A percentile compares a stretch with the other conserved stretches of the same genome.
Conservation (phyloP, 1,140 invertebrate genomes). For the Oryzaephilus surinamensis region DNA sequence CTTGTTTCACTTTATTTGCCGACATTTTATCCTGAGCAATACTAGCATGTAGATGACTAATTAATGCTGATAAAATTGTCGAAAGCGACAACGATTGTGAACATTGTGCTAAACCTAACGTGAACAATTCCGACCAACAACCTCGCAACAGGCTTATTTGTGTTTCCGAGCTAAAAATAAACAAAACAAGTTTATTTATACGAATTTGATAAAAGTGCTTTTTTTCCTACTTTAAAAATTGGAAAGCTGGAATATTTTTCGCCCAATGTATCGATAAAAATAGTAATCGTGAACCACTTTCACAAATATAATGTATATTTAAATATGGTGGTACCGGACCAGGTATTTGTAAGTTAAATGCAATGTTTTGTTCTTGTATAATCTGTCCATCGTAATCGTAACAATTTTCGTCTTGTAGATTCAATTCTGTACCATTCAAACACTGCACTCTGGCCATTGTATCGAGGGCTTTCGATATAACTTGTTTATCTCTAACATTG, state of each 20-base stretch:
- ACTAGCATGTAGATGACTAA: slow-evolving; percentile 55
- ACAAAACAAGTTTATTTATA: too few species aligned
- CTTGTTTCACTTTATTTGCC: slow-evolving; percentile 58
- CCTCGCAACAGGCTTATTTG: slow-evolving; percentile 74
- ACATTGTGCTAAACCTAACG: slow-evolving; percentile 84
- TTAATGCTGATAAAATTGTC: slow-evolving; percentile 72
- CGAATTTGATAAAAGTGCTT: too few species aligned
- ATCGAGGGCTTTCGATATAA: slow-evolving; percentile 66
- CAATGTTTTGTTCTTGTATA: slow-evolving; percentile 54
- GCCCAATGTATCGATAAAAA: slow-evolving; percentile 86
- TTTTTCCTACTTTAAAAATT: slow-evolving; percentile 46
- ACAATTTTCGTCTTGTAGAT: slow-evolving; percentile 26
- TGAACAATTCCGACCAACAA: slow-evolving; percentile 90
- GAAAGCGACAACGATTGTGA: slow-evolving; percentile 66
- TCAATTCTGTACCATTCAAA: slow-evolving; percentile 27
- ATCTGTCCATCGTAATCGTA: slow-evolving; percentile 46
- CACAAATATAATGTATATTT: slow-evolving; percentile 84
- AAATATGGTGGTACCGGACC: slow-evolving; percentile 69
- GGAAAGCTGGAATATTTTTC: slow-evolving; percentile 70
- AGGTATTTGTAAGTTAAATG: slow-evolving; percentile 74
- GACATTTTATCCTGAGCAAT: slow-evolving; percentile 63
- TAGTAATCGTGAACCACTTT: slow-evolving; percentile 78
- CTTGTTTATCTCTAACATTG: slow-evolving; percentile 53
- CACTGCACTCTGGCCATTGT: slow-evolving; percentile 52
- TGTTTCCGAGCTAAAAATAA: too few species aligned